Evolutionary conservation across 1,140 invertebrate genomes (phyloP), one percentile per base, ranked within the genome.

Genomic region (Drosophila miranda): DNA sequence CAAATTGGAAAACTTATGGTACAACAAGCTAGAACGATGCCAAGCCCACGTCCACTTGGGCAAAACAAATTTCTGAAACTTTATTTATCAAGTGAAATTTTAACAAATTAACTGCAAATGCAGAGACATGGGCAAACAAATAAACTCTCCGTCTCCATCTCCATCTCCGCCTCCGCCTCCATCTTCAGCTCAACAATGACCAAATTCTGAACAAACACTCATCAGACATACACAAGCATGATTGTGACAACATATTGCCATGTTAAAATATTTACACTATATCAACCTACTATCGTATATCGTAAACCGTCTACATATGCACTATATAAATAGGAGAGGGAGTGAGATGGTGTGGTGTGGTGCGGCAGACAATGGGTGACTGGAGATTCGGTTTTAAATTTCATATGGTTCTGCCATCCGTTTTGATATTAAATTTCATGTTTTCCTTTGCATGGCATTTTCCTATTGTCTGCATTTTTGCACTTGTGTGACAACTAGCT

Each of bases 221-320:
- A 46, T 19, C 43, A 67, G 21, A 30, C 50, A 67, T 50, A 52
- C 44, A 52, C 28, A 68, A 34, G 34, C 66, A 69, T 56, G 63
- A 63, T 71, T 78, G 64, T 59, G 73, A 71, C 66, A 75, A 68
- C 80, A 86, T 74, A 77, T 79, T 84, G 72, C 78, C 66, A 81
- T 86, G 80, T 86, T 77, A 84, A 86, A 84, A 86, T 84, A 84
- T 86, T 84, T 84, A 77, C 80, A 86, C 77, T 73, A 80, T 76
- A 86, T 83, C 80, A 79, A 80, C 71, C 77, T 68, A 34, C 51
- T 64, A 28, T 38, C 23, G 23, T 26, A 26, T 26, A 26, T 23
- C 23, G 23, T 26, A 26, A 0, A 5, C 0, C 5, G 5, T 23
- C 3, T 26, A n/a, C n/a, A n/a, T n/a, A 5, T 26, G 23, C 55